phyloP scores from a whole-genome alignment of 1,140 invertebrate species.

The Drosophila navojoa region DNA sequence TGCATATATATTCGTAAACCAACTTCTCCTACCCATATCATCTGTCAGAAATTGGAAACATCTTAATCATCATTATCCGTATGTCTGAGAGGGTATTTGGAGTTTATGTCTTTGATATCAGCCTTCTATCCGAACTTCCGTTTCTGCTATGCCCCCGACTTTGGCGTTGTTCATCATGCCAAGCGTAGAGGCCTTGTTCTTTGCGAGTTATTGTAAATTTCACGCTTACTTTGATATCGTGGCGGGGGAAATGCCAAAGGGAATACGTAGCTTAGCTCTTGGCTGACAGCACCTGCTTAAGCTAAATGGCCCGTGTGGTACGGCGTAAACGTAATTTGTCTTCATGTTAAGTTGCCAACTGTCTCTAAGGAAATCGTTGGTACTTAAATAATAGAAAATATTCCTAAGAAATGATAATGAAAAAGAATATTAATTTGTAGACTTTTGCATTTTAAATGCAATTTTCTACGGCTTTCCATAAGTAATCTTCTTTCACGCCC shows the following conservation, averaged over 20 bases:
- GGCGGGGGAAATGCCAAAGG: constrained; percentile 35
- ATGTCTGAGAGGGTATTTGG: constrained; percentile 34
- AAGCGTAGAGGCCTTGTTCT: constrained; percentile 23
- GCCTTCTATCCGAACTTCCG: not conserved
- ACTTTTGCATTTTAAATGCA: constrained; percentile 37
- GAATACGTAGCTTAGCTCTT: constrained; percentile 37
- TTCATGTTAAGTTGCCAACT: constrained; percentile 20
- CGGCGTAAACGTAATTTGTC: constrained; percentile 44
- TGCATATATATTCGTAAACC: too few relatives aligned
- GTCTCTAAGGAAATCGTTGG: constrained; percentile 30
- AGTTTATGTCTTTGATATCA: constrained; percentile 16
- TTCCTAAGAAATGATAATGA: constrained; percentile 18
- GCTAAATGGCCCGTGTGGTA: constrained; percentile 25
- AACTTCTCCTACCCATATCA: not conserved
- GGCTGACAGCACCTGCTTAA: constrained; percentile 30
- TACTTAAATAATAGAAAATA: constrained; percentile 13
- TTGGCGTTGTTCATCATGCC: constrained; percentile 20
- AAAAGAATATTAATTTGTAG: constrained; percentile 38
- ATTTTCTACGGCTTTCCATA: constrained; percentile 19
- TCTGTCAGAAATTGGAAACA: too few relatives aligned
- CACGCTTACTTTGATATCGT: constrained; percentile 56
- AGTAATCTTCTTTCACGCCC: constrained; percentile 26
- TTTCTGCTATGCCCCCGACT: not conserved
- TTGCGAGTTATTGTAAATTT: constrained; percentile 43
- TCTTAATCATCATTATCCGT: too few relatives aligned